A percentile compares a stretch with the other conserved stretches of the same genome.
Evolutionary conservation across 92 coral and sea anemone species (phyloP).

Genomic region (Metridium senile): DNA sequence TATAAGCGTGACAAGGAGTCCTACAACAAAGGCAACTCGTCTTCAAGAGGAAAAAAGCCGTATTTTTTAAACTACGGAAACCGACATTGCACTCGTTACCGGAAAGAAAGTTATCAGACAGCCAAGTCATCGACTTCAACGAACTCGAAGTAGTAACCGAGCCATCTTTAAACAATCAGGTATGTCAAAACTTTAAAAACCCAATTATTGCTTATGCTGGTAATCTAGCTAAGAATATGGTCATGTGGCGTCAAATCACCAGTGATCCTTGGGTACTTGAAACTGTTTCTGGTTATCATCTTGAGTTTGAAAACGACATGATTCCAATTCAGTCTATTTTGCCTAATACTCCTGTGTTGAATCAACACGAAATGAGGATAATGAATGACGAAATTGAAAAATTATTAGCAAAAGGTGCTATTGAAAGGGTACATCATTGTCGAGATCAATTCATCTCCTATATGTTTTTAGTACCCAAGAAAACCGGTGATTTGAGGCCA

Average conservation of each 20-base stretch:
- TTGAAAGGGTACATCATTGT: not conserved
- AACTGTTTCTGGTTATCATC: conserved; percentile 12
- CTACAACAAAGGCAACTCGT: too few relatives aligned
- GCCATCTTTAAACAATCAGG: not conserved
- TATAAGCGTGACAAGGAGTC: not conserved
- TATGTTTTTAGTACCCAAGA: conserved; percentile 52
- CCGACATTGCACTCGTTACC: not conserved
- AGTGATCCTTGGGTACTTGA: conserved; percentile 25
- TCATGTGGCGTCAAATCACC: conserved; percentile 25
- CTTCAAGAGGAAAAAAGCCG: not conserved
- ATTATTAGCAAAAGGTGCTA: conserved; percentile 21
- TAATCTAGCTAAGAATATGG: not conserved
- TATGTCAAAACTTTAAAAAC: not conserved
- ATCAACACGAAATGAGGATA: not conserved
- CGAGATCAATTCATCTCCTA: conserved; percentile 11
- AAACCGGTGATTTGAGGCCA: conserved; percentile 48
- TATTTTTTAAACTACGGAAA: not conserved
- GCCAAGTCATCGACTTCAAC: conserved; percentile 18
- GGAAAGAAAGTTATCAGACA: not conserved
- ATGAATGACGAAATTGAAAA: conserved; percentile 6
- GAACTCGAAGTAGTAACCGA: not conserved
- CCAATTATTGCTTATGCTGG: conserved; percentile 14
- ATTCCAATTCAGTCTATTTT: not conserved
- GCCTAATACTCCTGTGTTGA: not conserved
- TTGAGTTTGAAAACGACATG: not conserved